Conservation (phyloP, 2,113 vertebrate genomes). For the Calonectris borealis region DNA sequence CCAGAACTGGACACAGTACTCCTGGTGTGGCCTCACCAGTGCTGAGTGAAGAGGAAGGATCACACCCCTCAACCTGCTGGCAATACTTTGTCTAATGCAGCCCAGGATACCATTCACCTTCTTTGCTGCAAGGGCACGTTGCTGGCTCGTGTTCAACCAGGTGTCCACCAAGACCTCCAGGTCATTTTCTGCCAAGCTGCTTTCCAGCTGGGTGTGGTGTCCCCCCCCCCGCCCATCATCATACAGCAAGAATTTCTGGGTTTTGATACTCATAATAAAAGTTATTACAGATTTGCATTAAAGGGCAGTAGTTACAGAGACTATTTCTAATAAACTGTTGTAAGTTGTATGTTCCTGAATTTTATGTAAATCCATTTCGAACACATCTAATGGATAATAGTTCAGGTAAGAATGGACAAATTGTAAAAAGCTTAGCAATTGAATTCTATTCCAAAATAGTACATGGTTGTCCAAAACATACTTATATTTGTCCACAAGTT, state of each 20-base stretch:
- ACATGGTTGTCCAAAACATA: not conserved
- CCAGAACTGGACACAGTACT: not conserved
- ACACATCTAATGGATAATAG: not conserved
- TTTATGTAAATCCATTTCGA: not conserved
- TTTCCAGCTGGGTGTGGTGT: not conserved
- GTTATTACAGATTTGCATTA: not conserved
- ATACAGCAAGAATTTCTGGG: not conserved
- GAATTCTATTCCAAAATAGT: not conserved
- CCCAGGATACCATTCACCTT: not conserved
- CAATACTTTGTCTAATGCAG: not conserved
- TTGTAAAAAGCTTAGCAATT: not conserved
- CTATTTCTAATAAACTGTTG: not conserved
- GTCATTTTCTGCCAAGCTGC: not conserved
- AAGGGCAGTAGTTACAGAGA: not conserved
- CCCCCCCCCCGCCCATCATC: accelerated
- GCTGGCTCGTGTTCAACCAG: not conserved
- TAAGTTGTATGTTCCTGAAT: not conserved
- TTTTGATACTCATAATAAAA: not conserved
- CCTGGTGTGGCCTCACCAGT: no score
- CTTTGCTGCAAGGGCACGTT: not conserved
- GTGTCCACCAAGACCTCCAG: not conserved
- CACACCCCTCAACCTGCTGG: not conserved
- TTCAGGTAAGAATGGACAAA: not conserved
- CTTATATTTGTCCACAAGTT: not conserved
- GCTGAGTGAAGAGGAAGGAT: not conserved